phyloP scores from a whole-genome alignment of 1,140 invertebrate genomes.

The Rhagoletis zephyria region DNA sequence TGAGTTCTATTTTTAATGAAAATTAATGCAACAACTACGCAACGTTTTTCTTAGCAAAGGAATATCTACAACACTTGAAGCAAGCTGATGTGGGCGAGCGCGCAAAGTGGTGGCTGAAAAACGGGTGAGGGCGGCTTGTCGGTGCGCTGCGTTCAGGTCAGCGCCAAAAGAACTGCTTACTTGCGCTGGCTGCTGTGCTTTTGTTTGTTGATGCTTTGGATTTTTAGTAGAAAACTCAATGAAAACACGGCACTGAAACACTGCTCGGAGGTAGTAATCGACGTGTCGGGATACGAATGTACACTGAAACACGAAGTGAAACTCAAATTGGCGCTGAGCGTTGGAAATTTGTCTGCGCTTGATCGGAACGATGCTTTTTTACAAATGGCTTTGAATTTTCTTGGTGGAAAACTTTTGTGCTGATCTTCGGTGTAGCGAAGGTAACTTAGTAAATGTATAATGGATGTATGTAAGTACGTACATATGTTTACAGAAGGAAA shows the following conservation, averaged over 20 bases:
- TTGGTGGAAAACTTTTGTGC: conserved; percentile 15
- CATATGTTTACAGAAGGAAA: too few species aligned
- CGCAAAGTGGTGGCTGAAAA: not conserved
- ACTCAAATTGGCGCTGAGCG: conserved; percentile 46
- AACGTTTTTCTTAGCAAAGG: conserved; percentile 8
- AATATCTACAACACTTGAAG: conserved; percentile 17
- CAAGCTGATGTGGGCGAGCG: conserved; percentile 33
- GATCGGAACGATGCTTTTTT: conserved; percentile 17
- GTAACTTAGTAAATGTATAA: too few species aligned
- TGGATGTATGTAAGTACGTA: too few species aligned
- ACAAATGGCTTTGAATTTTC: conserved; percentile 26
- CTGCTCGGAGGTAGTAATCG: not conserved
- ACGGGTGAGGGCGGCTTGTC: conserved; percentile 23
- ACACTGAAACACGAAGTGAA: conserved; percentile 17
- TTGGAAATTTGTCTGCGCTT: conserved; percentile 27
- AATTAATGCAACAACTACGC: conserved; percentile 29
- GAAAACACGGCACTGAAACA: conserved; percentile 13
- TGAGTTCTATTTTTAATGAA: conserved; percentile 44
- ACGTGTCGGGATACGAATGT: conserved; percentile 21
- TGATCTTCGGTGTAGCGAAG: not conserved
- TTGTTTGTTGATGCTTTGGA: not conserved
- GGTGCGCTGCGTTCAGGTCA: not conserved
- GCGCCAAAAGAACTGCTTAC: conserved; percentile 42
- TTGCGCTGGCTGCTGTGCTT: not conserved
- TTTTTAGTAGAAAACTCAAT: not conserved